Base-by-base conservation (phyloP, 2,888 invertebrate species). In the Catocala fraxini region DNA sequence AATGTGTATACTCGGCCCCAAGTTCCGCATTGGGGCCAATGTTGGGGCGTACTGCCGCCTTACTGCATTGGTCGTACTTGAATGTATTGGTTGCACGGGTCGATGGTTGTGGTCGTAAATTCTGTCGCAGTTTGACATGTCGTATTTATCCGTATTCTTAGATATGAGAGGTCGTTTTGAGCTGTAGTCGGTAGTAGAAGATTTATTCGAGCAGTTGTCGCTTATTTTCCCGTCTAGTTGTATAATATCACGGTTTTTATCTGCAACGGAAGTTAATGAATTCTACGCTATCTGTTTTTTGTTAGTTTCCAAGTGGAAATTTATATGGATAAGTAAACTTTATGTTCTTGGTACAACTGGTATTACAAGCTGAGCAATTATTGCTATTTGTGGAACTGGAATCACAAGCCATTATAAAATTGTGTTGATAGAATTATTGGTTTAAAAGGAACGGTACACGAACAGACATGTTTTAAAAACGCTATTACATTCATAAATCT, bases 231-330 rank as follows among this genome's bases (percentile, higher is more conserved):
- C 92, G 69, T 94, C 94, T 48, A 94, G 70, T 0, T 94, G 93
- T 70, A 94, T 94, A 63, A 94, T 94, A 73, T 94, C 94, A 0
- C 94, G 94, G 65, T 94, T 94, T 84, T 94, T 94, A 65, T 94
- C 94, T 93, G 90, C 4, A 85, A 84, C 25, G 59, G 65, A 65
- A 65, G 59, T 58, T 41, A 47, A 62, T 68, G 71, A 64, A 71
- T 71, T 65, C 11, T 54, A 46, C 43, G 4, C n/a, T 51, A 49
- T 62, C 49, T 56, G 51, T 59, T 63, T 66, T 70, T 64, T 73
- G 59, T 62, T 51, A 52, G 60, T 65, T 56, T 55, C 51, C 54
- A 51, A 68, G 65, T 59, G 53, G 54, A 59, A 62, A 63, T 75
- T 67, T 70, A 59, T 64, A 61, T 11, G 53, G 35, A n/a, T 34